A percentile compares a stretch with the other conserved stretches of the same genome.
phyloP scores from a whole-genome alignment of 2,797 vertebrate genomes.

The Ammospiza maritima region DNA sequence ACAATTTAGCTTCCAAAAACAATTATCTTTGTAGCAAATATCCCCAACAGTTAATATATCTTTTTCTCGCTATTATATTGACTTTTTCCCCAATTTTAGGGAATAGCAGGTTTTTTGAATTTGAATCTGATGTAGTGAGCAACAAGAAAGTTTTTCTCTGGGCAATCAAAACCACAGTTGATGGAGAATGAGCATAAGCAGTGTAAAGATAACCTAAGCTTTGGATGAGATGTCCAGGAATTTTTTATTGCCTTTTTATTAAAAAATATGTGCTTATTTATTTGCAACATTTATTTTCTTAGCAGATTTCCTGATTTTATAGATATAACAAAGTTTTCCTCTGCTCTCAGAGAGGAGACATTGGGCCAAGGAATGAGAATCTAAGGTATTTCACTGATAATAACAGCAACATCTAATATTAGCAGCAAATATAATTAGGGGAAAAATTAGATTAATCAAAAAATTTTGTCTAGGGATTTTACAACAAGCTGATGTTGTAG shows the following conservation, averaged over 20 bases:
- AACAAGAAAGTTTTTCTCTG: neutral
- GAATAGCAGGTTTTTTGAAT: neutral
- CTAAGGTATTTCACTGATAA: neutral
- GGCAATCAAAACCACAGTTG: neutral
- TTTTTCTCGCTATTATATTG: neutral
- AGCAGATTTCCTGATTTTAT: neutral
- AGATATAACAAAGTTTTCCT: neutral
- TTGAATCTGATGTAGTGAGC: neutral
- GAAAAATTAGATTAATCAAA: neutral
- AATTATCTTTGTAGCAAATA: neutral
- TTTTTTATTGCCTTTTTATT: neutral
- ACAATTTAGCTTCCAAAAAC: neutral
- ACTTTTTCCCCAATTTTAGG: rapidly evolving
- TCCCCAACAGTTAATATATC: neutral
- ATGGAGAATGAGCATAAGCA: neutral
- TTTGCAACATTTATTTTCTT: neutral
- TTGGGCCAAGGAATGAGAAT: neutral
- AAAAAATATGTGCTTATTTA: neutral
- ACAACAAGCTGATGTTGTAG: neutral
- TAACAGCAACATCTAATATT: neutral
- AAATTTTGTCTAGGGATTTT: neutral
- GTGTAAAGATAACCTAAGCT: neutral
- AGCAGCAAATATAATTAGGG: neutral
- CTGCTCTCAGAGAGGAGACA: neutral
- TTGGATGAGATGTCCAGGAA: neutral